These are phyloP conservation scores for Hedychridium roseum DNA, from an alignment of 2,888 invertebrate species.

Conservation along the genomic window DNA sequence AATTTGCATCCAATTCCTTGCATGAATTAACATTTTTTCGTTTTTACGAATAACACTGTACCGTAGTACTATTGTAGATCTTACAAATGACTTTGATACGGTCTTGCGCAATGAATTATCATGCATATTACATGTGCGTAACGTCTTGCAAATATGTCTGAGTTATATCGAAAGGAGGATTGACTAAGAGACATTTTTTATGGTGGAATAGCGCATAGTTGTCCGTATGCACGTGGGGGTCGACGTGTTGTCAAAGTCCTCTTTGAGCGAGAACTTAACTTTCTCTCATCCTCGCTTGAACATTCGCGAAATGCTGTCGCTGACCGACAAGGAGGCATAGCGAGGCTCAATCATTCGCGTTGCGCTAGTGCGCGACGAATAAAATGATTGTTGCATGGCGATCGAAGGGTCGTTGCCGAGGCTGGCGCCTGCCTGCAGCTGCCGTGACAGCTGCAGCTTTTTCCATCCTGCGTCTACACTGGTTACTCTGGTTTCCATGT, in stretches of 20 bases:
- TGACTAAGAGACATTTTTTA: too few species aligned
- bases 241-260: slow-evolving; percentile 20
- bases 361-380: not conserved
- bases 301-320: slow-evolving; percentile 21
- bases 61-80: too few species aligned
- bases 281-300: slow-evolving; percentile 29
- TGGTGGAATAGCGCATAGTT: too few species aligned
- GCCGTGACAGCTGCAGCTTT: slow-evolving; percentile 36
- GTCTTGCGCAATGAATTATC: too few species aligned
- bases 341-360: not conserved
- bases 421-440: slow-evolving; percentile 26
- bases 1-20: too few species aligned
- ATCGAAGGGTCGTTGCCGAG: slow-evolving; percentile 12
- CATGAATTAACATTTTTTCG: too few species aligned
- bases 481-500: slow-evolving; percentile 36
- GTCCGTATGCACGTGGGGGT: too few species aligned
- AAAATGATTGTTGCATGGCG: not conserved
- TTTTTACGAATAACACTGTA: too few species aligned
- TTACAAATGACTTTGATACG: too few species aligned
- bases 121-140: too few species aligned
- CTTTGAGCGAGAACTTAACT: slow-evolving; percentile 23
- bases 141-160: too few species aligned
- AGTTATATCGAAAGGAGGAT: too few species aligned
- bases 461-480: slow-evolving; percentile 27
- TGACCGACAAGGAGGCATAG: slow-evolving; percentile 23